These are phyloP conservation scores for Dermatemys mawii DNA, from an alignment of 2,113 vertebrate species.

Conservation along the genomic window DNA sequence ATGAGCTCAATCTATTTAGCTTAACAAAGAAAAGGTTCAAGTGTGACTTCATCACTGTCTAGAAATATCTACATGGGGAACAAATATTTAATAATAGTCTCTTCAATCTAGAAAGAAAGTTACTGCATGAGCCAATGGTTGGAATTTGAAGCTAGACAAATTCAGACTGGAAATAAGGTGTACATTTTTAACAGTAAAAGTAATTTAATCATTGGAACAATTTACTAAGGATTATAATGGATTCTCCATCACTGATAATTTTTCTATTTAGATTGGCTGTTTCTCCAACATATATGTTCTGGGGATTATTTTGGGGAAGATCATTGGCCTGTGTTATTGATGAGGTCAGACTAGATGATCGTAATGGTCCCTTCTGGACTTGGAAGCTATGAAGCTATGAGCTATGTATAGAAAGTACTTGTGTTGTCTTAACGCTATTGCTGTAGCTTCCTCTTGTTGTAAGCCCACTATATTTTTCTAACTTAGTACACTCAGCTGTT, in stretches of 20 bases:
- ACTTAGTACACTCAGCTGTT: neutral
- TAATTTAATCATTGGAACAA: neutral
- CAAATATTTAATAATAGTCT: neutral
- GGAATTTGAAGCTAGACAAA: neutral
- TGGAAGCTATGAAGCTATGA: too few relatives aligned
- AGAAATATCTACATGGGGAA: neutral
- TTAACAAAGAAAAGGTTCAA: neutral
- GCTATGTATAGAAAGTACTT: neutral
- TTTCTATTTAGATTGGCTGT: neutral
- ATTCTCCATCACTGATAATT: neutral
- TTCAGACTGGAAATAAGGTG: neutral
- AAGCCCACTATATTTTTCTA: neutral
- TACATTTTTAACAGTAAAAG: neutral
- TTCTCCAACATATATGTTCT: neutral
- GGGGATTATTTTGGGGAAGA: too few relatives aligned
- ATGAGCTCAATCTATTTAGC: neutral
- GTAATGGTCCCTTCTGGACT: too few relatives aligned
- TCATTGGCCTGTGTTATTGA: too few relatives aligned
- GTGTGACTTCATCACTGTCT: neutral
- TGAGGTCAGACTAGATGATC: too few relatives aligned
- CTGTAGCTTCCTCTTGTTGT: neutral
- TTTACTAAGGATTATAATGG: neutral
- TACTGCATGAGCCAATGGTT: neutral
- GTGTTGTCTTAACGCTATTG: neutral
- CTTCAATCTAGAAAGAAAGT: neutral